Evolutionary conservation across 2,113 vertebrate genomes (phyloP).

Genomic region (Haemorhous mexicanus): DNA sequence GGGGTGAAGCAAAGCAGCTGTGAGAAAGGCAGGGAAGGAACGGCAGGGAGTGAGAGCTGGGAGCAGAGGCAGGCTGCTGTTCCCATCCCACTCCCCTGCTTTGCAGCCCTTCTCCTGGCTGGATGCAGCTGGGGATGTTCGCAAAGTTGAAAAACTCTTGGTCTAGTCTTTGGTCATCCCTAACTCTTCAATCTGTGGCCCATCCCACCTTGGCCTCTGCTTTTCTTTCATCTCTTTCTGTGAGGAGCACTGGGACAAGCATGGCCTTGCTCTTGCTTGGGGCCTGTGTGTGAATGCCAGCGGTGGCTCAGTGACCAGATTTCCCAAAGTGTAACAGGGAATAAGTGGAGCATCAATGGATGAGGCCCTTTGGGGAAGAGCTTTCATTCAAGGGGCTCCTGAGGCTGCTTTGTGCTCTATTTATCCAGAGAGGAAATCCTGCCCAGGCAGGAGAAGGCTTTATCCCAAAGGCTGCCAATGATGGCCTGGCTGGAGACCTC

Average conservation of each 20-base stretch:
- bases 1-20: constrained; percentile 18
- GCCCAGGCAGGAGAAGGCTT: not conserved
- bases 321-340: not conserved
- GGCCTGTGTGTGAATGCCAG: not conserved
- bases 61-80: not conserved
- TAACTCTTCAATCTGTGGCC: not conserved
- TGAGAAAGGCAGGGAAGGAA: not conserved
- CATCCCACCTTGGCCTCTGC: not conserved
- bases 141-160: not conserved
- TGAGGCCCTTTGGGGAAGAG: not conserved
- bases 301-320: not conserved
- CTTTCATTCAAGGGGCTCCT: not conserved
- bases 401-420: not conserved
- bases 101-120: not conserved
- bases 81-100: not conserved
- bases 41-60: not conserved
- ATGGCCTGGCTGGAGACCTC: not conserved
- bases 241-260: not conserved
- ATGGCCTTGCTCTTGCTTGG: not conserved
- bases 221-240: not conserved
- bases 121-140: not conserved
- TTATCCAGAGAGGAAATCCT: not conserved
- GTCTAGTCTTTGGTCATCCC: not conserved
- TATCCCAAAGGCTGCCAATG: not conserved
- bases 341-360: not conserved